Evolutionary conservation across 2,797 vertebrate species (phyloP).

Genomic region (Sebastes goodei): DNA sequence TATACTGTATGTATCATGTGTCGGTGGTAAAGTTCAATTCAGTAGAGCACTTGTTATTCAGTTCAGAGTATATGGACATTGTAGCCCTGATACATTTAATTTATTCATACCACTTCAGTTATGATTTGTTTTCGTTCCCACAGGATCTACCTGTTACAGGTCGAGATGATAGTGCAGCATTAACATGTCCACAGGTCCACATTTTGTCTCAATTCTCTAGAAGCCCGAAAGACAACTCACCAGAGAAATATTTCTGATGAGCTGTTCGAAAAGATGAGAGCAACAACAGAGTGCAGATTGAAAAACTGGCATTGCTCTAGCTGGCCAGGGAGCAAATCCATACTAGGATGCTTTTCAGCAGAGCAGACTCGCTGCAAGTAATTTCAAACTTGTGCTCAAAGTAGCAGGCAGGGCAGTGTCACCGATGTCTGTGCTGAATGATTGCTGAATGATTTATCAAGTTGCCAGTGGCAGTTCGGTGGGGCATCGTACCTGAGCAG

Average conservation of each 20-base stretch:
- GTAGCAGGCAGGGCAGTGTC: slow-evolving; percentile 39
- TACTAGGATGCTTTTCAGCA: slow-evolving; percentile 55
- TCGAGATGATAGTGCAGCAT: not conserved
- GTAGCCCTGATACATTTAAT: not conserved
- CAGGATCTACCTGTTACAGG: not conserved
- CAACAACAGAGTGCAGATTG: not conserved
- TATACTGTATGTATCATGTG: no score
- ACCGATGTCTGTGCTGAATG: slow-evolving; percentile 61
- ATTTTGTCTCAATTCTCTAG: slow-evolving; percentile 24
- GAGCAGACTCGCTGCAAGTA: slow-evolving; percentile 45
- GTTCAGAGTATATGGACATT: not conserved
- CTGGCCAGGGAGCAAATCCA: slow-evolving; percentile 52
- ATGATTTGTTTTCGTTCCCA: not conserved
- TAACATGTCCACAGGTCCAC: not conserved
- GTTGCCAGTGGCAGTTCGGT: slow-evolving; percentile 52
- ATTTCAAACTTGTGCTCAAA: slow-evolving; percentile 54
- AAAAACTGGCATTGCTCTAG: slow-evolving; percentile 30
- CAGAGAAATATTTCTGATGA: slow-evolving; percentile 23
- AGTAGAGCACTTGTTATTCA: not conserved
- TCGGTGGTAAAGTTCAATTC: not conserved
- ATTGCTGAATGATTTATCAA: slow-evolving; percentile 70
- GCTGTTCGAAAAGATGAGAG: slow-evolving; percentile 23
- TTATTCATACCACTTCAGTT: slow-evolving; percentile 13
- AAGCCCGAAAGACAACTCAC: slow-evolving; percentile 7
- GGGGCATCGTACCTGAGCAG: slow-evolving; percentile 31